These are phyloP conservation scores for Knipowitschia caucasica DNA, from an alignment of 2,797 vertebrate species.

Conservation along the genomic window DNA sequence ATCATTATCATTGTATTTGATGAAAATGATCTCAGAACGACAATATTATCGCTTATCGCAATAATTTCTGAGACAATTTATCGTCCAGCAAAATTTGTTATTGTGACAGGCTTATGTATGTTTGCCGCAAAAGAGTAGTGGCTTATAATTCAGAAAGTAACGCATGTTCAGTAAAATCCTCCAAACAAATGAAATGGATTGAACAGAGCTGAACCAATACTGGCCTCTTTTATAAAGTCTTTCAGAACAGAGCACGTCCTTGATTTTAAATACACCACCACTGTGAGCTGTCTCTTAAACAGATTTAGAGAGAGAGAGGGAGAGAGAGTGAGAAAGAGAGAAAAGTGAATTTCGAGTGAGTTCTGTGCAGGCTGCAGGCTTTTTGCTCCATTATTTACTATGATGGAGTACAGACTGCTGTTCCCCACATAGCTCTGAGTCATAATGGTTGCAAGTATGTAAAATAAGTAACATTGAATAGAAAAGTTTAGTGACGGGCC, in stretches of 20 bases:
- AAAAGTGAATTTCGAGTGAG: conserved; percentile 5
- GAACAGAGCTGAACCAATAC: too few relatives aligned
- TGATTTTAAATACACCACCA: neutral
- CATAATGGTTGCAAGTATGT: neutral
- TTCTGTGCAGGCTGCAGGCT: neutral
- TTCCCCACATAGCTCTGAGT: neutral
- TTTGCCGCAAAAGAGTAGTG: neutral
- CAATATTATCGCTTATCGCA: too few relatives aligned
- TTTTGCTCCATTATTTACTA: conserved; percentile 25
- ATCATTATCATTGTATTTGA: too few relatives aligned
- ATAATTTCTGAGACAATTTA: too few relatives aligned
- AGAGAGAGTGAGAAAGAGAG: too few relatives aligned
- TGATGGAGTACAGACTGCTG: conserved; percentile 2
- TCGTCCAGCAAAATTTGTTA: too few relatives aligned
- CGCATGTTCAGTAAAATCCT: neutral
- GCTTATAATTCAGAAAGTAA: neutral
- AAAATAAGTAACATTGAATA: neutral
- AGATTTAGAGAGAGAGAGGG: neutral
- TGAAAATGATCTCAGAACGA: too few relatives aligned
- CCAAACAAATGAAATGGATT: too few relatives aligned
- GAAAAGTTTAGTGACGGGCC: neutral
- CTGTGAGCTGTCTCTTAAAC: conserved; percentile 1
- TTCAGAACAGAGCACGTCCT: neutral
- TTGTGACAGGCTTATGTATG: too few relatives aligned
- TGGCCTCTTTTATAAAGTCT: neutral